Base-by-base conservation (phyloP, 1,140 invertebrate genomes). In the Platorchestia sp. region DNA sequence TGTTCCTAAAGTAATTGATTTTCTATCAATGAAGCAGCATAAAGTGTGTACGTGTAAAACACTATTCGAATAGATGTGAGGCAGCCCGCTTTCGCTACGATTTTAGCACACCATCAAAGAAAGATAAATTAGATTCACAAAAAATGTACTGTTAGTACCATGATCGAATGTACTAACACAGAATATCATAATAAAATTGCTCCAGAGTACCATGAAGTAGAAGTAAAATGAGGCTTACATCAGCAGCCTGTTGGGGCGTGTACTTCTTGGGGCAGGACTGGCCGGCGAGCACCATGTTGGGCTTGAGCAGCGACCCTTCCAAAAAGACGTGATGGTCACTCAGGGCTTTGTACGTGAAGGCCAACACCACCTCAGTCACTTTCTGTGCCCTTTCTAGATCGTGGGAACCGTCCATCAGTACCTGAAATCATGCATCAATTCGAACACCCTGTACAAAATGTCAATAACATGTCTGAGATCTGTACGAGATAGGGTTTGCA, bases 271-370 rank as follows among this genome's bases (percentile, higher is more conserved):
- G 96, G 97, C 98, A 98, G 3, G 97, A 98, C 97, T 99, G 98
- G 93, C 99, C 99, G 95, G 99, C 98, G 40, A 99, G 99, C 22
- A 99, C 99, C 99, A 99, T 99, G 98, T 99, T 99, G 36, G 99
- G 99, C 97, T 99, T 99, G 95, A 99, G 97, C 6, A 99, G 98
- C 42, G 99, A 99, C 96, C 99, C 99, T 97, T 99, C 99, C 96
- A 99, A 98, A 97, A 98, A 99, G 90, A 99, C 99, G 97, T 99
- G 98, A 97, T 99, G 99, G 97, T 99, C 99, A 96, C 98, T 98
- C 36, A 99, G 97, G 22, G 99, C 99, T 97, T 99, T 99, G 98
- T 99, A 99, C 36, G 98, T 98, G 96, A 99, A 99, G 45, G 99
- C 98, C 96, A 99, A 97, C n/a, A 99, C 99, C 86, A 98, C 98